A percentile compares a stretch with the other conserved stretches of the same genome.
Conservation (phyloP, 2,113 vertebrate genomes). For the Nyctibius bracteatus region DNA sequence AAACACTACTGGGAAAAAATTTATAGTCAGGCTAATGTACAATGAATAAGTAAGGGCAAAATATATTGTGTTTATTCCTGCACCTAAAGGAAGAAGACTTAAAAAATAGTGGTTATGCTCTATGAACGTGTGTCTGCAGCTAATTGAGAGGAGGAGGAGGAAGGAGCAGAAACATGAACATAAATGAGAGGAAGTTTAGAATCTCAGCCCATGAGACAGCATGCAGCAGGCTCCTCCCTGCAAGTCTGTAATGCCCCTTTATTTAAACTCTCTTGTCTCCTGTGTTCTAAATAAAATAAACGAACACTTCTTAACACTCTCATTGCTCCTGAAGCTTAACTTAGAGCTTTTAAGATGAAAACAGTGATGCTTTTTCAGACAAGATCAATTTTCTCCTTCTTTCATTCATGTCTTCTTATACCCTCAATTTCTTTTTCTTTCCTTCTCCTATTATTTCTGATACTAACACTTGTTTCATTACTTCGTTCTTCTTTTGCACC, state of each 20-base stretch:
- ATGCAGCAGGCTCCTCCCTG: neutral
- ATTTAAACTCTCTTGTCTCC: neutral
- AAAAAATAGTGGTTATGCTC: neutral
- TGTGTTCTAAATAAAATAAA: constrained; percentile 5
- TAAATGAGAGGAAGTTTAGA: neutral
- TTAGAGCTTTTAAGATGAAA: neutral
- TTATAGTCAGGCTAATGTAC: neutral
- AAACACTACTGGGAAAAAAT: neutral
- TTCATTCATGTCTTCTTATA: neutral
- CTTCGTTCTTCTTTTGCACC: neutral
- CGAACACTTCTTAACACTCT: neutral
- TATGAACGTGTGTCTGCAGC: neutral
- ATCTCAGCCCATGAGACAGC: neutral
- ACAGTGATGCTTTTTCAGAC: neutral
- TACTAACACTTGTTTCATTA: neutral
- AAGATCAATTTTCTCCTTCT: neutral
- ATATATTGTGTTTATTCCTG: neutral
- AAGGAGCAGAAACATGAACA: neutral
- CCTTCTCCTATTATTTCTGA: neutral
- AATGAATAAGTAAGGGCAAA: neutral
- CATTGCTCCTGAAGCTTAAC: neutral
- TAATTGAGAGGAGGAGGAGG: neutral
- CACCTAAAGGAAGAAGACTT: neutral
- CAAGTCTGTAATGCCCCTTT: neutral
- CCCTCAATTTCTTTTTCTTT: neutral